A percentile compares a stretch with the other conserved stretches of the same genome.
phyloP scores from a whole-genome alignment of 2,888 invertebrate genomes.

The Netelia virgata region DNA sequence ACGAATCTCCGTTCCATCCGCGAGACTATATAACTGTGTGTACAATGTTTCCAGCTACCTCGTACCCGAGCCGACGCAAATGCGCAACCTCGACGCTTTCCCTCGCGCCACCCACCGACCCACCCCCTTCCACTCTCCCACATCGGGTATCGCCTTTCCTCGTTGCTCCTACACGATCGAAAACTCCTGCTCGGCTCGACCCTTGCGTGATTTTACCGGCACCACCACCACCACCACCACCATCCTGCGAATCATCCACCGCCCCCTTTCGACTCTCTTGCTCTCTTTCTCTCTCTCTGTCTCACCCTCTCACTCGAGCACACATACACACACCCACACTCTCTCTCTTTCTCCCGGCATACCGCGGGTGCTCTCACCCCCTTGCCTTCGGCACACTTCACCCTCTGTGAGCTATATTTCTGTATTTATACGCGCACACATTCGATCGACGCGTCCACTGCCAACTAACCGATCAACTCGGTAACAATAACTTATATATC shows the following conservation, averaged over 20 bases:
- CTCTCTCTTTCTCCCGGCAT: slow-evolving; percentile 29
- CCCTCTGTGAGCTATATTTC: neutral
- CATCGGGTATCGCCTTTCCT: slow-evolving; percentile 18
- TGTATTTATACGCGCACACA: neutral
- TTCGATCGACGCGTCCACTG: no score
- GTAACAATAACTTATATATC: no score
- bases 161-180: slow-evolving; percentile 14
- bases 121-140: slow-evolving; percentile 3
- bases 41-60: slow-evolving; percentile 49
- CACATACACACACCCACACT: neutral
- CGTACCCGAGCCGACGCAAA: slow-evolving; percentile 48
- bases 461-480: no score
- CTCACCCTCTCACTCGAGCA: no score
- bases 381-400: slow-evolving; percentile 60
- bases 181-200: slow-evolving; percentile 43
- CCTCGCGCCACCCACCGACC: slow-evolving; percentile 34
- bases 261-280: slow-evolving; percentile 30
- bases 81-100: slow-evolving; percentile 48
- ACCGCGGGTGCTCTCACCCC: slow-evolving; percentile 57
- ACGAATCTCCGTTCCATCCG: slow-evolving; percentile 30
- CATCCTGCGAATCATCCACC: slow-evolving; percentile 12
- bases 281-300: slow-evolving; percentile 36
- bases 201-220: slow-evolving; percentile 47
- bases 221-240: slow-evolving; percentile 26
- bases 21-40: neutral